A percentile compares a stretch with the other conserved stretches of the same genome.
Conservation (phyloP, 1,140 invertebrate species). For the Potamilus streckersoni region DNA sequence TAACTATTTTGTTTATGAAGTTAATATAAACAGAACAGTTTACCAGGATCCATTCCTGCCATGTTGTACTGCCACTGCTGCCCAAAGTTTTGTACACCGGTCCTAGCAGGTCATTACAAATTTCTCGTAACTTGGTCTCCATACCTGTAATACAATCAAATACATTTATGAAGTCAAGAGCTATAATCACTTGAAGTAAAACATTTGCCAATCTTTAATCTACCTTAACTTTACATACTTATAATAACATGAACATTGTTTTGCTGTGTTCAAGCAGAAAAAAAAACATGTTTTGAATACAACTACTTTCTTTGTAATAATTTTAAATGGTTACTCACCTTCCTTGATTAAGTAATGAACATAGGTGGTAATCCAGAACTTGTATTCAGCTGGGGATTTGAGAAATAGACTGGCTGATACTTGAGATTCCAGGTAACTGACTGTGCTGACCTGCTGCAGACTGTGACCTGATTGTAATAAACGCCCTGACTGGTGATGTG, state of each 20-base stretch:
- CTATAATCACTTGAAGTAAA: not conserved
- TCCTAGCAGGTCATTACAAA: slow-evolving; percentile 65
- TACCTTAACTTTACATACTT: not conserved
- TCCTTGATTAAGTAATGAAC: slow-evolving; percentile 82
- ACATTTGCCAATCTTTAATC: not conserved
- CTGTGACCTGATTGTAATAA: slow-evolving; percentile 45
- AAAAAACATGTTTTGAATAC: not conserved
- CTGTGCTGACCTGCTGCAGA: slow-evolving; percentile 67
- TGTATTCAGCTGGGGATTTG: slow-evolving; percentile 79
- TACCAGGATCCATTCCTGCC: slow-evolving; percentile 68
- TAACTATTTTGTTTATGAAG: no score
- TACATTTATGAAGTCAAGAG: not conserved
- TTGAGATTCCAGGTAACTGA: slow-evolving; percentile 84
- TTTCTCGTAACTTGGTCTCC: slow-evolving; percentile 59
- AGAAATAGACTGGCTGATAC: slow-evolving; percentile 77
- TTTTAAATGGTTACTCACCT: slow-evolving; percentile 69
- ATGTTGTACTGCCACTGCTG: slow-evolving; percentile 34
- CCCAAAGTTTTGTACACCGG: slow-evolving; percentile 55
- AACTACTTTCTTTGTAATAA: not conserved
- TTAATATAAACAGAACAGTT: slow-evolving; percentile 22
- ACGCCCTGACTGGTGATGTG: slow-evolving; percentile 43
- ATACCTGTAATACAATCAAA: slow-evolving; percentile 45
- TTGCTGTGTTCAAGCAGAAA: not conserved
- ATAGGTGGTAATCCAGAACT: slow-evolving; percentile 82
- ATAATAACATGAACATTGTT: not conserved